Evolutionary conservation across 2,797 vertebrate species (phyloP).

Genomic region (Pipistrellus nathusii): DNA sequence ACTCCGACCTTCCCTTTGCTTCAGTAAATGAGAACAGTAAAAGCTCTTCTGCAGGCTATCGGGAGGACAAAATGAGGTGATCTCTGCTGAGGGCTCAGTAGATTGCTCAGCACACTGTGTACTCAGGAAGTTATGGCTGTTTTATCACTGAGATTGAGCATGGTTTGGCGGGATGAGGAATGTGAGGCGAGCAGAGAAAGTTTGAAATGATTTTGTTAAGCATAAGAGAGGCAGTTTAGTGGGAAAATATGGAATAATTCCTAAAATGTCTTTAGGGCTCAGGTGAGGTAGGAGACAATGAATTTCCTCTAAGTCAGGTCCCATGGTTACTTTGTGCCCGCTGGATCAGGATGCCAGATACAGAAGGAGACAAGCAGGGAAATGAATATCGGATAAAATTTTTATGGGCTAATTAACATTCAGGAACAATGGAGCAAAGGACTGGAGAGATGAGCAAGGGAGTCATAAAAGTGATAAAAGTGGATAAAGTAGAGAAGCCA

Average conservation of each 20-base stretch:
- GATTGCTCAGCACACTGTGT: background rate
- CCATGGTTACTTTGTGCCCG: background rate
- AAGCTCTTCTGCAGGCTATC: background rate
- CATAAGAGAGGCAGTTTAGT: background rate
- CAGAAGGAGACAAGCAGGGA: fast-evolving
- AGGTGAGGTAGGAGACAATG: background rate
- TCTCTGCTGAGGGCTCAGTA: background rate
- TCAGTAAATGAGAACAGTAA: background rate
- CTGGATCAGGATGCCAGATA: too few species aligned
- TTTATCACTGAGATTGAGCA: background rate
- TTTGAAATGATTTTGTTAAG: background rate
- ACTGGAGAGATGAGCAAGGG: background rate
- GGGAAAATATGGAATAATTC: background rate
- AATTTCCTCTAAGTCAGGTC: background rate
- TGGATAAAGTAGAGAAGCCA: background rate
- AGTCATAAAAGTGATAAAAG: background rate
- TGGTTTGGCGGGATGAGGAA: background rate
- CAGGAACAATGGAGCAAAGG: background rate
- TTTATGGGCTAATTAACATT: background rate
- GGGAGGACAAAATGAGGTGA: background rate
- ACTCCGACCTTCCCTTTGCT: background rate
- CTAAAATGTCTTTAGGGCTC: background rate
- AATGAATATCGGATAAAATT: background rate
- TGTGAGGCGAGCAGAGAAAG: background rate
- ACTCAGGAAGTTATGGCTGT: background rate